Percentiles rank a stretch among this genome's conserved stretches.
Evolutionary conservation across 2,888 invertebrate species (phyloP).

Genomic region (Dryomyza anilis): DNA sequence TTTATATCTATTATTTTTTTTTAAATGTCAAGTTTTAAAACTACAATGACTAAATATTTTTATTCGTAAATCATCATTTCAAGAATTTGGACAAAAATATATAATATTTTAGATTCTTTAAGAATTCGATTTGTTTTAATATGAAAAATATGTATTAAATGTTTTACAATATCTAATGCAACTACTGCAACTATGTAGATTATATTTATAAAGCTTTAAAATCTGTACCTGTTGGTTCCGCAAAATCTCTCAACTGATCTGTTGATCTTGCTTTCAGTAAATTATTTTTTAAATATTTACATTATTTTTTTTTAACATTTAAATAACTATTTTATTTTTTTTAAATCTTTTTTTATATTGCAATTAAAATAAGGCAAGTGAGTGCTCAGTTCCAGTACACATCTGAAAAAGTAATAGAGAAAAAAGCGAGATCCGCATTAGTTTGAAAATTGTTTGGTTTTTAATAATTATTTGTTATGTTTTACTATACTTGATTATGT

Average conservation of each 20-base stretch:
- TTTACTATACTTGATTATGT: slow-evolving; percentile 1
- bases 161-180: too few relatives aligned
- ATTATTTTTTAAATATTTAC: not conserved
- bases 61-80: too few relatives aligned
- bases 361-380: slow-evolving; percentile 12
- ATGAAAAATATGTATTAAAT: too few relatives aligned
- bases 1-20: too few relatives aligned
- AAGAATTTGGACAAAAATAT: too few relatives aligned
- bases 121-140: too few relatives aligned
- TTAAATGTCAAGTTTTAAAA: too few relatives aligned
- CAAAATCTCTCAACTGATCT: slow-evolving; percentile 22
- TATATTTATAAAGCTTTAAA: too few relatives aligned
- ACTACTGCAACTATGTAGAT: too few relatives aligned
- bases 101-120: too few relatives aligned
- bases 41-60: too few relatives aligned
- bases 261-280: not conserved
- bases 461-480: too few relatives aligned
- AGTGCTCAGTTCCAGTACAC: slow-evolving; percentile 13
- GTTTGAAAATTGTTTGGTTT: not conserved
- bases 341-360: not conserved
- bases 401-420: slow-evolving; percentile 19
- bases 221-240: slow-evolving; percentile 24
- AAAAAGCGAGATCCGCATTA: slow-evolving; percentile 1
- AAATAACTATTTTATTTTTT: not conserved
- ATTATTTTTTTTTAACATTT: not conserved